Base-by-base conservation (phyloP, 1,140 invertebrate genomes). In the Parapsyche elsis region DNA sequence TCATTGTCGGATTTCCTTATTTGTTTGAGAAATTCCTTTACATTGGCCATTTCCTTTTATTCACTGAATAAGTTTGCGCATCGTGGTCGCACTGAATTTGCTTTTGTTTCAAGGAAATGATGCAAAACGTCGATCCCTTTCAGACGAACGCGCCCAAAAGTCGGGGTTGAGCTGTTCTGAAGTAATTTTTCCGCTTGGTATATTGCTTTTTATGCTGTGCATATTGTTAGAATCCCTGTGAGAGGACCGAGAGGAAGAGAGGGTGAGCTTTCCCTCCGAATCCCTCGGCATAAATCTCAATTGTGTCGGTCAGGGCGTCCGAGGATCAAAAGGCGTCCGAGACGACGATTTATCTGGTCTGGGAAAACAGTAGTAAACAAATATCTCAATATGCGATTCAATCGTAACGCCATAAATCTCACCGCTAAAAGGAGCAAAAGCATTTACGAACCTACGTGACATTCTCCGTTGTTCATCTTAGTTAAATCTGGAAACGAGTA, bases 331-430 rank as follows among this genome's bases (percentile, higher is more conserved):
- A 38, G 71, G 12, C 24, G 24, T 38, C 9, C 16, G 24, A 38
- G 44, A 24, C 10, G 7, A 73, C 73, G 46, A 75, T 75, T 75
- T 75, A 75, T 75, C 46, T 45, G 46, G 38, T 73, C 14, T 73
- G 71, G 38, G 21, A 46, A 73, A 73, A 73, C 30, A 73, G 16
- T 49, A 59, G 49, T 75, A 75, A 75, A 75, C 73, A 59, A 75
- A 75, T 75, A 75, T 75, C 23, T 75, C 73, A 75, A 75, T 75
- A 59, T 57, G 12, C 23, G 49, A 57, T 75, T 75, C 73, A 75
- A 75, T 75, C 49, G 46, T 46, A 57, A 75, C 49, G 23, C 46
- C 49, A 75, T 75, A 75, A 75, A 75, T 75, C 73, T 75, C 7
- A 14, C 19, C 71, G 71, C 38, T n/a, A 49, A 12, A 10, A 24